A percentile compares a stretch with the other conserved stretches of the same genome.
Conservation (phyloP, 2,888 invertebrate species). For the Cephus pygmeus region DNA sequence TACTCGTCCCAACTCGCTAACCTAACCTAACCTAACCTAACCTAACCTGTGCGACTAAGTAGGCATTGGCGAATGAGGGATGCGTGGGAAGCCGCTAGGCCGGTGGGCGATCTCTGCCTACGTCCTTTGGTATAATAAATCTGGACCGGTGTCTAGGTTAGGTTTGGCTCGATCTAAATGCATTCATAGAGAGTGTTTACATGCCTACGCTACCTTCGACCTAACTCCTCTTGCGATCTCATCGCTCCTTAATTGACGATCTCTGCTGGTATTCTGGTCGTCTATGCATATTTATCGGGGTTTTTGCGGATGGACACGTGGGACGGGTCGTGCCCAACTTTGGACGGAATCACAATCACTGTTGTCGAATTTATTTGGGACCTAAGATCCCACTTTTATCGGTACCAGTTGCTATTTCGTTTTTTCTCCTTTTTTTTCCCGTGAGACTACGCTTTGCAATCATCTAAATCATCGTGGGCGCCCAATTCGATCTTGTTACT, state of each 20-base stretch:
- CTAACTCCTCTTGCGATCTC: conserved; percentile 38
- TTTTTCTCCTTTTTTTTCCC: not conserved
- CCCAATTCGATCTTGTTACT: not conserved
- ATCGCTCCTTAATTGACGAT: conserved; percentile 50
- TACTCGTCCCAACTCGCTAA: conserved; percentile 25
- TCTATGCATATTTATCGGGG: not conserved
- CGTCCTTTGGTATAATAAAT: conserved; percentile 56
- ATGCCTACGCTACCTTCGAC: conserved; percentile 46
- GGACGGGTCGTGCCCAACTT: not conserved
- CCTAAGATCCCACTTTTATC: not conserved
- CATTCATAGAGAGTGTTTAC: conserved; percentile 54
- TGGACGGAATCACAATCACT: not conserved
- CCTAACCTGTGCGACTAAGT: conserved; percentile 45
- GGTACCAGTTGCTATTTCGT: not conserved
- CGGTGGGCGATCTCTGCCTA: conserved; percentile 55
- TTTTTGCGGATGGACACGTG: not conserved
- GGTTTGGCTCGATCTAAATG: conserved; percentile 52
- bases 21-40: conserved; percentile 30
- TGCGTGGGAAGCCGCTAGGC: conserved; percentile 57
- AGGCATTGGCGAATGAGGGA: conserved; percentile 58
- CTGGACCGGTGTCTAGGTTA: conserved; percentile 33
- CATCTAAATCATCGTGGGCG: not conserved
- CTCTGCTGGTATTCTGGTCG: conserved; percentile 1
- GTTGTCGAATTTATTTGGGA: not conserved
- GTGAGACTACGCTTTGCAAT: not conserved